Evolutionary conservation across 2,797 vertebrate species (phyloP).

Genomic region (Lepus oiostolus): DNA sequence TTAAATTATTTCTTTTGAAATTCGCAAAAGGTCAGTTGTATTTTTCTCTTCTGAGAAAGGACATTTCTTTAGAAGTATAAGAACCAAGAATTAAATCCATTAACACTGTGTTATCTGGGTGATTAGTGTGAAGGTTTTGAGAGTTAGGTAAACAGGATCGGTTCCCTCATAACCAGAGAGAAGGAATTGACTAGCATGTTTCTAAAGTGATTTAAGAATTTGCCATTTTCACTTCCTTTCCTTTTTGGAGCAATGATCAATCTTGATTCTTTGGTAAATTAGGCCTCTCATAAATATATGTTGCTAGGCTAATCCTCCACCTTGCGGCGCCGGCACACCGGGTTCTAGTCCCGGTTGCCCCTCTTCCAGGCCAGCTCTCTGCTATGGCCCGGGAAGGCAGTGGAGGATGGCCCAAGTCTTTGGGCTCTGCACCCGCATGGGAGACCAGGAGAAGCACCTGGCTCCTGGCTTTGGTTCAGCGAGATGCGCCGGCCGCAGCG

Average conservation of each 20-base stretch:
- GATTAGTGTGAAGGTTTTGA: not conserved
- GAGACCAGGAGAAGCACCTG: too few species aligned
- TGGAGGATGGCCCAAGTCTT: too few species aligned
- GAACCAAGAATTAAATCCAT: conserved; percentile 9
- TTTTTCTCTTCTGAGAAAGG: not conserved
- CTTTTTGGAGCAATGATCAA: not conserved
- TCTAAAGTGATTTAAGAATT: conserved; percentile 32
- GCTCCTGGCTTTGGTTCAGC: too few species aligned
- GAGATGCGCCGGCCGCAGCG: too few species aligned
- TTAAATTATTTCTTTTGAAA: conserved; percentile 67
- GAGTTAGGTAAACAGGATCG: conserved; percentile 1
- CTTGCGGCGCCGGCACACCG: too few species aligned
- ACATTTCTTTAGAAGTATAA: conserved; percentile 51
- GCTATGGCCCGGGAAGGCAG: too few species aligned
- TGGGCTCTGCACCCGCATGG: too few species aligned
- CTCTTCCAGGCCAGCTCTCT: too few species aligned
- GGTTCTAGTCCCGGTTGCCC: too few species aligned
- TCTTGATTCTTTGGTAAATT: conserved; percentile 48
- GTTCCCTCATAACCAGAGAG: not conserved
- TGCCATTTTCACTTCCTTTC: not conserved
- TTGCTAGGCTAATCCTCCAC: not conserved
- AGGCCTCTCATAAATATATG: not conserved
- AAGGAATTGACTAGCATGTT: not conserved
- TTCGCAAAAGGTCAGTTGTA: not conserved
- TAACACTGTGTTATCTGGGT: not conserved